A percentile compares a stretch with the other conserved stretches of the same genome.
These are phyloP conservation scores for Azemiops feae DNA, from an alignment of 2,113 vertebrate genomes.

Conservation along the genomic window DNA sequence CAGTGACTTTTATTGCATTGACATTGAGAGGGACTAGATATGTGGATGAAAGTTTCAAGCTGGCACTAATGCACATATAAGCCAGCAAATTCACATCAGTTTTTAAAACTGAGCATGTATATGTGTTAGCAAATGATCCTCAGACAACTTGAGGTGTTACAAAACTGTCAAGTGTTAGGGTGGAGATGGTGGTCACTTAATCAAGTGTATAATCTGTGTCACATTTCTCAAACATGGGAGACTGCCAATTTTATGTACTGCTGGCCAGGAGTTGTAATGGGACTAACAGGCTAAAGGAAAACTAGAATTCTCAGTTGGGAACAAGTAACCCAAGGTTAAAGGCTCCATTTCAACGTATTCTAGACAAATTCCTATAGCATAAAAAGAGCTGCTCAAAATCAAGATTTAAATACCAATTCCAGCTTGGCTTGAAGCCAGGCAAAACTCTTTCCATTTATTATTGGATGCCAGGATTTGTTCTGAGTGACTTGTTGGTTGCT, in stretches of 20 bases:
- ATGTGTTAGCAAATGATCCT: neutral
- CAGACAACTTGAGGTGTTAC: neutral
- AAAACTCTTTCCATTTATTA: neutral
- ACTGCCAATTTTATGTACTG: neutral
- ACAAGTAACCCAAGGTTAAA: neutral
- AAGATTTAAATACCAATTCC: neutral
- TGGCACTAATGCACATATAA: neutral
- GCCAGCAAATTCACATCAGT: neutral
- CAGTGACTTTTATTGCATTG: neutral
- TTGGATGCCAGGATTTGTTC: neutral
- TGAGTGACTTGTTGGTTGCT: neutral
- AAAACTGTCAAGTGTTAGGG: neutral
- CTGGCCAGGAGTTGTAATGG: neutral
- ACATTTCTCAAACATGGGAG: neutral
- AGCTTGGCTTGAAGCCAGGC: neutral
- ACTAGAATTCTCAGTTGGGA: constrained; percentile 2
- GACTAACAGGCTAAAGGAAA: neutral
- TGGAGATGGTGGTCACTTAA: neutral
- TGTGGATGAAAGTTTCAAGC: neutral
- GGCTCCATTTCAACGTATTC: neutral
- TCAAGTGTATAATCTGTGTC: constrained; percentile 9
- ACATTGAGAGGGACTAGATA: neutral
- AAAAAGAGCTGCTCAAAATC: neutral
- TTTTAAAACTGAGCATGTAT: neutral
- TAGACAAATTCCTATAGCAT: neutral